Evolutionary conservation across 2,888 invertebrate species (phyloP).

Genomic region (Seira musarum): DNA sequence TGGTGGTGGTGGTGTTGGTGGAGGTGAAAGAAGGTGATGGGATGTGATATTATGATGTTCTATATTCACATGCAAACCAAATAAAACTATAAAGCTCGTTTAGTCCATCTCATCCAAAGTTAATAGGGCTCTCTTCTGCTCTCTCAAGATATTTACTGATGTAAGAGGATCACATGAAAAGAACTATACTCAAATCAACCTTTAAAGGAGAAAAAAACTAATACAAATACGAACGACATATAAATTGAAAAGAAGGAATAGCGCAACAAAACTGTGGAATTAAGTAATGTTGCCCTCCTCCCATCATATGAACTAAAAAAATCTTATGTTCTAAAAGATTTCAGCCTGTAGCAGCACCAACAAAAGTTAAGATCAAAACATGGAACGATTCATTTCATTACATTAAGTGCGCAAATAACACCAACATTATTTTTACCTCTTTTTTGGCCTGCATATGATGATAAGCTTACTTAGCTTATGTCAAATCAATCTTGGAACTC

Average conservation of each 20-base stretch:
- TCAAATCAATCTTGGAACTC: too few relatives aligned
- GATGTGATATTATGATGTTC: slow-evolving; percentile 37
- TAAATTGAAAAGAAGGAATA: not conserved
- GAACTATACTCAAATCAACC: not conserved
- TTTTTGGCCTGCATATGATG: too few relatives aligned
- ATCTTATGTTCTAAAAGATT: too few relatives aligned
- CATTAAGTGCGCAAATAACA: too few relatives aligned
- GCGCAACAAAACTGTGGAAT: not conserved
- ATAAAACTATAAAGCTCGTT: slow-evolving; percentile 10
- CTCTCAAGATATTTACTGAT: slow-evolving; percentile 8
- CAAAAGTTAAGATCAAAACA: too few relatives aligned
- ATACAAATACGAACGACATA: not conserved
- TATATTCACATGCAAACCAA: not conserved
- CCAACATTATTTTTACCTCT: too few relatives aligned
- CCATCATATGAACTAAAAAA: too few relatives aligned
- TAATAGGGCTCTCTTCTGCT: not conserved
- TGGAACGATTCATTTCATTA: too few relatives aligned
- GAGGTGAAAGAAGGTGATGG: slow-evolving; percentile 33
- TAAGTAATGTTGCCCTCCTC: too few relatives aligned
- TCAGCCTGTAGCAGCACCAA: not conserved
- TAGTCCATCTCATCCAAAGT: not conserved
- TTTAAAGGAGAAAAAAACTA: not conserved
- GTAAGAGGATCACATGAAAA: not conserved
- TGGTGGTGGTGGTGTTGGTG: slow-evolving; percentile 43
- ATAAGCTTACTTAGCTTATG: too few relatives aligned